phyloP scores from a whole-genome alignment of 2,888 invertebrate genomes.

The Epinotia ramella region DNA sequence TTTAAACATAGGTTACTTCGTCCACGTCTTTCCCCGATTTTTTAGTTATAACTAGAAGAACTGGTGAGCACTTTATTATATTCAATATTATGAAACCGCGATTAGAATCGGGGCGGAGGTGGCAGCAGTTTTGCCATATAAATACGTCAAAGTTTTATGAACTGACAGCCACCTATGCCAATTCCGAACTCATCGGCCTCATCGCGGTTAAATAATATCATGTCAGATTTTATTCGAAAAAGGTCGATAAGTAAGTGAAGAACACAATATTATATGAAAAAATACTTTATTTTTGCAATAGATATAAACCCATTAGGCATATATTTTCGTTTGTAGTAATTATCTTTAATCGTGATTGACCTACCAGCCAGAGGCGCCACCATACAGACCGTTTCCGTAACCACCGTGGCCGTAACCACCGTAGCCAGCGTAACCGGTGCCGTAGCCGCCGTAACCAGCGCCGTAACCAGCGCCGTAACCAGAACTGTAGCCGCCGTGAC shows the following conservation, averaged over 20 bases:
- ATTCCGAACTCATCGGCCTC: too few relatives aligned
- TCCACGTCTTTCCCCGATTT: too few relatives aligned
- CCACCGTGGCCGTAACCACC: conserved; percentile 20
- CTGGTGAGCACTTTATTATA: too few relatives aligned
- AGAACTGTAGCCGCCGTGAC: conserved; percentile 1
- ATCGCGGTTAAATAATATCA: too few relatives aligned
- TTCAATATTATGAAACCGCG: too few relatives aligned
- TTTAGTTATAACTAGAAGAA: too few relatives aligned
- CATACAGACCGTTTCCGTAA: conserved; percentile 46
- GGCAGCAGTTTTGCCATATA: too few relatives aligned
- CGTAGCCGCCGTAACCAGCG: conserved; percentile 38
- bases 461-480: conserved; percentile 32
- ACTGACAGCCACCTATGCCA: too few relatives aligned
- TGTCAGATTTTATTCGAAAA: too few relatives aligned
- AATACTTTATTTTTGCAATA: not conserved
- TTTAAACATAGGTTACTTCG: too few relatives aligned
- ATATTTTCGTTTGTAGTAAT: not conserved
- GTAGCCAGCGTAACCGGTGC: conserved; percentile 12
- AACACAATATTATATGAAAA: not conserved
- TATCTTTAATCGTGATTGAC: not conserved
- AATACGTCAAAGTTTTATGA: too few relatives aligned
- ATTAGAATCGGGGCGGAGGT: too few relatives aligned
- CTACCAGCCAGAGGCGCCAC: conserved; percentile 45
- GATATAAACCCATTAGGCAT: not conserved
- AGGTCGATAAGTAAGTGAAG: not conserved